These are phyloP conservation scores for Polia nebulosa DNA, from an alignment of 2,888 invertebrate genomes.

Conservation along the genomic window DNA sequence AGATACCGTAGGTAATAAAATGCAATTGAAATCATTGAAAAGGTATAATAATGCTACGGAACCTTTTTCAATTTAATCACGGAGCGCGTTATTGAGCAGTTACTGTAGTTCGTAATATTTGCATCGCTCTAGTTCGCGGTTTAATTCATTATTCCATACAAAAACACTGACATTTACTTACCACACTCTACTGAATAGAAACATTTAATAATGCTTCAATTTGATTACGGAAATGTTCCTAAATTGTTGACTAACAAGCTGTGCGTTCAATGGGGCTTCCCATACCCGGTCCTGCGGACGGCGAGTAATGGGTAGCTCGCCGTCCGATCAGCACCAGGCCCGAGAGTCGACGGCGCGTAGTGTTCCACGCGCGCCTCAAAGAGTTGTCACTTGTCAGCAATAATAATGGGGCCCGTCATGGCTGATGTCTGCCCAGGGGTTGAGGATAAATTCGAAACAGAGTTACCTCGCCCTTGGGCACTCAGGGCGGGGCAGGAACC, in stretches of 20 bases:
- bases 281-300: too few relatives aligned
- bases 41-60: constrained; percentile 46
- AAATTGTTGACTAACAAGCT: not conserved
- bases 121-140: constrained; percentile 65
- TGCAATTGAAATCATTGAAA: not conserved
- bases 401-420: too few relatives aligned
- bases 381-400: too few relatives aligned
- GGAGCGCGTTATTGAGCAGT: constrained; percentile 52
- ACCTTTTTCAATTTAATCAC: constrained; percentile 18
- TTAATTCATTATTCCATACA: constrained; percentile 58
- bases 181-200: constrained; percentile 43
- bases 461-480: too few relatives aligned
- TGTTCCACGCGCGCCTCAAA: too few relatives aligned
- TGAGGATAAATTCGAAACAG: too few relatives aligned
- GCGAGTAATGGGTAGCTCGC: too few relatives aligned
- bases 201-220: constrained; percentile 31
- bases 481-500: too few relatives aligned
- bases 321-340: too few relatives aligned
- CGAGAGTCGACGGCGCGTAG: too few relatives aligned
- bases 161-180: constrained; percentile 53
- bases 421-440: too few relatives aligned
- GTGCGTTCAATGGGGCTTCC: not conserved
- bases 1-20: too few relatives aligned
- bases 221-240: constrained; percentile 33
- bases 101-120: constrained; percentile 56